These are phyloP conservation scores for Steinernema feltiae DNA, from an alignment of 1,140 invertebrate species.

Conservation along the genomic window DNA sequence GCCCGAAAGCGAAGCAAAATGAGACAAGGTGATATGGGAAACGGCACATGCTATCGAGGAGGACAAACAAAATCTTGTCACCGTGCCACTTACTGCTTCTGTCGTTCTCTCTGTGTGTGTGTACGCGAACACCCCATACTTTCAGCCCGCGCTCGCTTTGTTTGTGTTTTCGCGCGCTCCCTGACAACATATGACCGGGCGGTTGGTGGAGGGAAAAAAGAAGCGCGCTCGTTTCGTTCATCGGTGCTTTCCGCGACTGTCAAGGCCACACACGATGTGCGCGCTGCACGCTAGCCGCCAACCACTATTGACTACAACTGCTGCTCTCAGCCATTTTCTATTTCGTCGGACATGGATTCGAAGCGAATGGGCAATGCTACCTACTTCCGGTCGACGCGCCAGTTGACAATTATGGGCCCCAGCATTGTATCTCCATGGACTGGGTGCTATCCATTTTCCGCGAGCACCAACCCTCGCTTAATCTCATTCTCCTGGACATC, in stretches of 20 bases:
- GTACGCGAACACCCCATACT: background rate
- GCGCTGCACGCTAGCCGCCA: no score
- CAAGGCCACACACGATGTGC: no score
- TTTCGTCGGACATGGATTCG: slow-evolving; percentile 62
- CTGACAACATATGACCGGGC: background rate
- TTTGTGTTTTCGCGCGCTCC: background rate
- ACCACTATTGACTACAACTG: background rate
- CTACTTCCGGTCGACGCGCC: slow-evolving; percentile 61
- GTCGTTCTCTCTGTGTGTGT: no score
- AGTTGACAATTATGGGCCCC: slow-evolving; percentile 52
- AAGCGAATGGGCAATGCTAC: slow-evolving; percentile 60
- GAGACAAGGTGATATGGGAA: slow-evolving; percentile 9
- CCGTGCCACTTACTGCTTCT: slow-evolving; percentile 6
- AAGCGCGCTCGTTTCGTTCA: no score
- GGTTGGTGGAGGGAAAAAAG: no score
- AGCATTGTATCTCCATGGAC: slow-evolving; percentile 56
- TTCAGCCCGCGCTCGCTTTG: background rate
- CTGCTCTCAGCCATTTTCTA: slow-evolving; percentile 59
- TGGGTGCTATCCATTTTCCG: slow-evolving; percentile 58
- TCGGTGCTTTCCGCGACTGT: no score
- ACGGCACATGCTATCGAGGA: background rate
- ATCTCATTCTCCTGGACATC: slow-evolving; percentile 61
- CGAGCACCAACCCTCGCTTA: slow-evolving; percentile 57
- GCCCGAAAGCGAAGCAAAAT: background rate
- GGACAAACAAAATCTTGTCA: background rate